Evolutionary conservation across 2,797 vertebrate genomes (phyloP), one percentile per base, ranked within the genome.

Genomic region (Oceanodroma leucorhoa): DNA sequence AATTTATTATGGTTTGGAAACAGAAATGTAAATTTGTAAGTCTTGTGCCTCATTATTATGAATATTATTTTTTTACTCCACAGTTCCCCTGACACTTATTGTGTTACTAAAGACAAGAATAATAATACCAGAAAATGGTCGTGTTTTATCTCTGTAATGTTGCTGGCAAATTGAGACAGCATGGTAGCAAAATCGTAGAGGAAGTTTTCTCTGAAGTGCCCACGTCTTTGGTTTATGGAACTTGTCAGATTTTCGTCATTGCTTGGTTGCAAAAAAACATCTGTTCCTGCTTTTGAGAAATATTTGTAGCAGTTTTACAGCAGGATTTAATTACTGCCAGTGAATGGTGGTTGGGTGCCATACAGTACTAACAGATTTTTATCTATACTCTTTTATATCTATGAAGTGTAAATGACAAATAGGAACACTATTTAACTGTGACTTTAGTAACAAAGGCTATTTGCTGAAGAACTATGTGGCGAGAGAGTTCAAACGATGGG

Each of bases 261-360:
- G 91, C 91, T 94, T 90, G 71, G 66, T 96, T 97, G 96, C 96
- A 97, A 96, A 81, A 87, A 97, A 97, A 97, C 97, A 98, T 98
- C 98, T 98, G 98, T 97, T 98, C 98, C 93, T 88, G 90, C 96
- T 98, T 98, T 88, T 94, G 94, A 95, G 93, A 98, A 98, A 97
- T 97, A 98, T 97, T 97, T 97, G 95, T 96, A 98, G 96, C 93
- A 96, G 94, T 97, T 98, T 97, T 96, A 96, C 98, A 98, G 97
- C 96, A 90, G 98, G 98, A 97, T 97, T 98, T 98, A 98, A 98
- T 98, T 98, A 98, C 95, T 97, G 94, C 90, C 96, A 94, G 97
- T 97, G 97, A 96, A 97, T 97, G 97, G 96, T 97, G 94, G 97
- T 97, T 96, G 97, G 94, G 95, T 97, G 91, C 97, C 94, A 93